A percentile compares a stretch with the other conserved stretches of the same genome.
Conservation (phyloP, 2,888 invertebrate genomes). For the Thereva unica region DNA sequence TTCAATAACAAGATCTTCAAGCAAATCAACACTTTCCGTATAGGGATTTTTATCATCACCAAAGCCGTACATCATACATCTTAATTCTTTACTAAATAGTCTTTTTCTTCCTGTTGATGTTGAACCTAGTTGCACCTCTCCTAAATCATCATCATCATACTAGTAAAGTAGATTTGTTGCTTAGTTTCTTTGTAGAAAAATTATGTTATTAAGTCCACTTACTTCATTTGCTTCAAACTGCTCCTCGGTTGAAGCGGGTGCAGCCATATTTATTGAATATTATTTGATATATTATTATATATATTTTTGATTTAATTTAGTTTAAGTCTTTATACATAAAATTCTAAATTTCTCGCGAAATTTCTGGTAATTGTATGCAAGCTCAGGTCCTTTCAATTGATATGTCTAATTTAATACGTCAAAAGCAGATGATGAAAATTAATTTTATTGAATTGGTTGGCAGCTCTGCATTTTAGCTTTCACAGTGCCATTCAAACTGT, state of each 20-base stretch:
- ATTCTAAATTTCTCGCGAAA: too few relatives aligned
- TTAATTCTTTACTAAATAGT: conserved; percentile 86
- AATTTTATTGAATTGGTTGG: too few relatives aligned
- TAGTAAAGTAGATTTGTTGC: conserved; percentile 35
- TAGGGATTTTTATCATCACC: conserved; percentile 99
- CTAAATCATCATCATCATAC: conserved; percentile 67
- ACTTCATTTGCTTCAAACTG: conserved; percentile 35
- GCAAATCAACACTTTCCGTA: conserved; percentile 95
- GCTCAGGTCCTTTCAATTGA: too few relatives aligned
- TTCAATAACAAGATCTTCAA: conserved; percentile 97
- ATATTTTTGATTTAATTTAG: not conserved
- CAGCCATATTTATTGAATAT: conserved; percentile 13
- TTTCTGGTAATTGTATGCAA: too few relatives aligned
- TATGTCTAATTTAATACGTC: too few relatives aligned
- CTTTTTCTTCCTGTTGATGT: conserved; percentile 77
- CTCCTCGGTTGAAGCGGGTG: conserved; percentile 28
- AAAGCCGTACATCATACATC: conserved; percentile 99
- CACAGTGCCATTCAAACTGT: too few relatives aligned
- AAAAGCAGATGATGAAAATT: too few relatives aligned
- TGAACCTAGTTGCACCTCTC: conserved; percentile 69
- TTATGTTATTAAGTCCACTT: not conserved
- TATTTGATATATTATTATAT: not conserved
- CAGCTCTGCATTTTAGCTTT: too few relatives aligned
- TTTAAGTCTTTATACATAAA: not conserved
- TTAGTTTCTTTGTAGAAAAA: not conserved